Evolutionary conservation across 2,113 vertebrate genomes (phyloP).

Genomic region (Paratilapia polleni): DNA sequence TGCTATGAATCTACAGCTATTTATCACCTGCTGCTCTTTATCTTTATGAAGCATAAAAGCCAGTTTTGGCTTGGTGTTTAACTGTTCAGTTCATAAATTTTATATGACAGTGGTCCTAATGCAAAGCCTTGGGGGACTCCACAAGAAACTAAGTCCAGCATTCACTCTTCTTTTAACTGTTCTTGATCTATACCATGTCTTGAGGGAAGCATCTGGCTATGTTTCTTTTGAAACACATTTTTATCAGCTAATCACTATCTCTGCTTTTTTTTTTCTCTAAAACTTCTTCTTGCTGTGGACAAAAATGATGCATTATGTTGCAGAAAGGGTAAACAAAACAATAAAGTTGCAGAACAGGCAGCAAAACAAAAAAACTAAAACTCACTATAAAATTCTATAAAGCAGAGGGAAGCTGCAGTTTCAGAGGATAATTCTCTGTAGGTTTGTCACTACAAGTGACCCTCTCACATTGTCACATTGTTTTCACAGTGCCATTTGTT

Average conservation of each 20-base stretch:
- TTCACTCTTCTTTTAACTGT: not conserved
- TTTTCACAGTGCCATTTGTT: not conserved
- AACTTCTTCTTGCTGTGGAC: not conserved
- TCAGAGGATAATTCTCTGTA: constrained; percentile 5
- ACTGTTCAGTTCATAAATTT: not conserved
- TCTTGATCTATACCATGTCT: not conserved
- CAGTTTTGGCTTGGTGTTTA: not conserved
- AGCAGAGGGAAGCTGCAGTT: not conserved
- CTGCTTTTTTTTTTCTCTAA: not conserved
- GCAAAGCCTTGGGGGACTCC: not conserved
- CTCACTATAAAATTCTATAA: not conserved
- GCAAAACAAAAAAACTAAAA: not conserved
- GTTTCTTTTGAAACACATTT: not conserved
- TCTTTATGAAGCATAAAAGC: not conserved
- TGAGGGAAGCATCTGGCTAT: not conserved
- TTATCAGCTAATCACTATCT: not conserved
- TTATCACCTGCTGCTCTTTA: not conserved
- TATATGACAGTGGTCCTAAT: constrained; percentile 1
- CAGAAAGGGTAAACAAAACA: constrained; percentile 2
- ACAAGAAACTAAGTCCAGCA: not conserved
- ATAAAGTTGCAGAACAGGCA: not conserved
- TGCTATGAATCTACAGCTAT: not conserved
- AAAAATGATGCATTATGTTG: not conserved
- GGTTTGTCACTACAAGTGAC: not conserved
- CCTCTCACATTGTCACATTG: not conserved